Evolutionary conservation across 2,888 invertebrate species (phyloP).

Genomic region (Lottia scabra): DNA sequence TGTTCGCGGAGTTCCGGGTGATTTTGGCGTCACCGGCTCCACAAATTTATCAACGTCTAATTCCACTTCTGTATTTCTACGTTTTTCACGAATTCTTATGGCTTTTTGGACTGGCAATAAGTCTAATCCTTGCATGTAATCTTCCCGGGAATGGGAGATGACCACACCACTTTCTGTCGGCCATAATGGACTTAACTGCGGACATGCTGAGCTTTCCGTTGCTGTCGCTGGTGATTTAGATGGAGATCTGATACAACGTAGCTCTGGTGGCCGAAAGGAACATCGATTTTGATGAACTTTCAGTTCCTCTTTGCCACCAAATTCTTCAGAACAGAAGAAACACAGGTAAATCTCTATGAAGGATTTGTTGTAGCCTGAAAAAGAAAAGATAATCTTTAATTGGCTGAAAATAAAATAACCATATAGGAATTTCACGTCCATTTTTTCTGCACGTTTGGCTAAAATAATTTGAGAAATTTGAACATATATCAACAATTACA

Average conservation of each 20-base stretch:
- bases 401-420: too few relatives aligned
- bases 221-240: conserved; percentile 17
- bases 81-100: conserved; percentile 38
- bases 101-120: conserved; percentile 51
- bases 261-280: conserved; percentile 40
- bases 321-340: conserved; percentile 61
- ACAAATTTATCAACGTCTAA: conserved; percentile 47
- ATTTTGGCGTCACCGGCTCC: conserved; percentile 40
- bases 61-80: conserved; percentile 43
- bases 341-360: conserved; percentile 58
- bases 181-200: conserved; percentile 4
- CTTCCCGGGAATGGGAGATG: conserved; percentile 20
- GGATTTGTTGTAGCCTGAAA: conserved; percentile 5
- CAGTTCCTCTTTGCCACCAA: conserved; percentile 44
- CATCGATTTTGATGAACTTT: conserved; percentile 52
- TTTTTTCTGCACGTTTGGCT: too few relatives aligned
- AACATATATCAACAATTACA: too few relatives aligned
- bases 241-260: conserved; percentile 25
- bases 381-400: background rate
- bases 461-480: too few relatives aligned
- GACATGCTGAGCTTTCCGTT: background rate
- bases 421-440: too few relatives aligned
- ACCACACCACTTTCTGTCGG: conserved; percentile 9
- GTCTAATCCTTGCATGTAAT: conserved; percentile 36
- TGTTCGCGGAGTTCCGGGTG: conserved; percentile 55